Evolutionary conservation across 2,113 vertebrate species (phyloP), one percentile per base, ranked within the genome.

Genomic region (Clarias batrachus): DNA sequence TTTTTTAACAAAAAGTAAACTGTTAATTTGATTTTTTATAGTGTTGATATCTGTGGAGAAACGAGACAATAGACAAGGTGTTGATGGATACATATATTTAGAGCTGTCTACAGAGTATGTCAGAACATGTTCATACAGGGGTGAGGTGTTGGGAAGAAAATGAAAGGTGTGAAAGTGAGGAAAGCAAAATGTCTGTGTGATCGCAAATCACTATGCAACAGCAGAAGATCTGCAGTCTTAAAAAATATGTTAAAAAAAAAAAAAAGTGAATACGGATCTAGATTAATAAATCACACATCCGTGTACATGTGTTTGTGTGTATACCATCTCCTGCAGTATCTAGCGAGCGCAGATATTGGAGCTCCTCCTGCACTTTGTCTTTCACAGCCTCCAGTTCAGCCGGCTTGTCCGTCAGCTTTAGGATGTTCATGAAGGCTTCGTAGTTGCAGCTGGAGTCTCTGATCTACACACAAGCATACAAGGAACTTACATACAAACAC

Each of bases 21-120:
- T 99, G 94, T 99, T 99, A 92, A 99, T 99, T 94, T 99, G 98
- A 96, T 99, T 99, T 95, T 99, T 99, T 91, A 99, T 99, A 92
- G 96, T 96, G 92, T 97, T 99, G 93, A 99, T 99, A 96, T 99
- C 98, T 99, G 92, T 92, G 93, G 74, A 10, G 93, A 93, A 92
- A 90, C 10, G 92, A 48, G 86, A 91, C 81, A 3, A 84, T 17
- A 62, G 76, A 88, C 25, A 88, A 19, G 2, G 10, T 23, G 4
- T 23, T 27, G n/a, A 13, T 27, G 3, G 12, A 27, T 27, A 66
- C 63, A 62, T 70, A 19, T 70, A 19, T 48, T 71, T 57, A 57
- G 25, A 2, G 17, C 25, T 13, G 3, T 76, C 12, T 54, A 78
- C 2, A 27, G 23, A 37, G 30, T 19, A 17, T 7, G 30, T 76